Evolutionary conservation across 2,888 invertebrate species (phyloP).

Genomic region (Euproctis similis): DNA sequence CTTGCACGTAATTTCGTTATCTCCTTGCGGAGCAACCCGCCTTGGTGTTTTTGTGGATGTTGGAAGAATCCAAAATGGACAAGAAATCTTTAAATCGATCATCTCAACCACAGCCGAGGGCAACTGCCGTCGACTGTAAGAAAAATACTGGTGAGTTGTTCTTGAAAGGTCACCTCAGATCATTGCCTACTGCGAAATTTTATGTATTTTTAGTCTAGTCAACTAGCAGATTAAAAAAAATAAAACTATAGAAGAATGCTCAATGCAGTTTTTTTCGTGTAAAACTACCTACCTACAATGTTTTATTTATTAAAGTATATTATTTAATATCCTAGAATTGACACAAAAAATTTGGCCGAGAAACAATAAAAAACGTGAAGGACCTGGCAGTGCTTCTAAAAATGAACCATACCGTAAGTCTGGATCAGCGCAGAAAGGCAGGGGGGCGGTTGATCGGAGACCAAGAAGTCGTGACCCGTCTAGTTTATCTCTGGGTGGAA

Average conservation of each 20-base stretch:
- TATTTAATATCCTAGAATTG: slow-evolving; percentile 42
- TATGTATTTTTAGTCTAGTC: background rate
- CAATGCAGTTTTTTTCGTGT: too few relatives aligned
- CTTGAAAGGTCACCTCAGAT: slow-evolving; percentile 46
- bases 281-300: too few relatives aligned
- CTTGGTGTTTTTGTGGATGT: slow-evolving; percentile 70
- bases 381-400: slow-evolving; percentile 71
- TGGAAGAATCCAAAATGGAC: slow-evolving; percentile 81
- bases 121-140: slow-evolving; percentile 82
- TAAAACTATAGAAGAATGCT: too few relatives aligned
- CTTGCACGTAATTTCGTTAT: slow-evolving; percentile 79
- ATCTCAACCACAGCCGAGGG: slow-evolving; percentile 82
- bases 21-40: slow-evolving; percentile 83
- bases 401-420: slow-evolving; percentile 80
- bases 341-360: slow-evolving; percentile 78
- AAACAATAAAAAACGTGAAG: slow-evolving; percentile 80
- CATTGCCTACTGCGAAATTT: background rate
- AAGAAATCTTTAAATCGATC: slow-evolving; percentile 83
- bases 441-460: slow-evolving; percentile 82
- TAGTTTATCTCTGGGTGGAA: slow-evolving; percentile 76
- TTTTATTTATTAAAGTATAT: too few relatives aligned
- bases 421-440: slow-evolving; percentile 79
- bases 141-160: slow-evolving; percentile 79
- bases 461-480: slow-evolving; percentile 78
- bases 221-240: background rate